phyloP scores from a whole-genome alignment of 2,888 invertebrate genomes.

The Melolontha melolontha region DNA sequence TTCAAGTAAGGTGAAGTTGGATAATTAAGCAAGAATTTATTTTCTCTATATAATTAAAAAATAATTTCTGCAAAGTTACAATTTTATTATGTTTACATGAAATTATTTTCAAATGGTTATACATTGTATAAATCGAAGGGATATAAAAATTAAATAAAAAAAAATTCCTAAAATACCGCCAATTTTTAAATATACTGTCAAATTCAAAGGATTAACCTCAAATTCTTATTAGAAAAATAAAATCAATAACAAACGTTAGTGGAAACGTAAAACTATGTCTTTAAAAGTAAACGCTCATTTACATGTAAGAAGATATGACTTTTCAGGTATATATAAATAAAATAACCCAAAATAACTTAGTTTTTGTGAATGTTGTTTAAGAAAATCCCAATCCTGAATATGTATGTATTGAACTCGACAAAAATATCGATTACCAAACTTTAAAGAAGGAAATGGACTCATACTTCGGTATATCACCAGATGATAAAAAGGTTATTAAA shows the following conservation, averaged over 20 bases:
- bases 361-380: conserved; percentile 45
- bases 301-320: conserved; percentile 30
- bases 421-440: conserved; percentile 55
- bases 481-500: conserved; percentile 65
- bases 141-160: too few species aligned
- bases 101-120: too few species aligned
- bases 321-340: conserved; percentile 4
- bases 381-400: conserved; percentile 55
- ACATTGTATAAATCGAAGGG: too few species aligned
- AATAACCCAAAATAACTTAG: neutral
- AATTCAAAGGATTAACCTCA: neutral
- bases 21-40: neutral
- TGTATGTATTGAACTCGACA: conserved; percentile 56
- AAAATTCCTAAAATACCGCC: too few species aligned
- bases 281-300: conserved; percentile 33
- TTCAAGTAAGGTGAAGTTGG: neutral
- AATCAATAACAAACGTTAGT: too few species aligned
- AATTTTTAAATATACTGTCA: too few species aligned
- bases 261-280: conserved; percentile 12
- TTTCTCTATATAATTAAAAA: too few species aligned
- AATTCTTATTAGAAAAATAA: neutral
- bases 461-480: conserved; percentile 58
- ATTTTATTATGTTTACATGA: too few species aligned
- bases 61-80: too few species aligned
- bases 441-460: conserved; percentile 58